Evolutionary conservation across 2,797 vertebrate species (phyloP), one percentile per base, ranked within the genome.

Genomic region (Rhinella marina): DNA sequence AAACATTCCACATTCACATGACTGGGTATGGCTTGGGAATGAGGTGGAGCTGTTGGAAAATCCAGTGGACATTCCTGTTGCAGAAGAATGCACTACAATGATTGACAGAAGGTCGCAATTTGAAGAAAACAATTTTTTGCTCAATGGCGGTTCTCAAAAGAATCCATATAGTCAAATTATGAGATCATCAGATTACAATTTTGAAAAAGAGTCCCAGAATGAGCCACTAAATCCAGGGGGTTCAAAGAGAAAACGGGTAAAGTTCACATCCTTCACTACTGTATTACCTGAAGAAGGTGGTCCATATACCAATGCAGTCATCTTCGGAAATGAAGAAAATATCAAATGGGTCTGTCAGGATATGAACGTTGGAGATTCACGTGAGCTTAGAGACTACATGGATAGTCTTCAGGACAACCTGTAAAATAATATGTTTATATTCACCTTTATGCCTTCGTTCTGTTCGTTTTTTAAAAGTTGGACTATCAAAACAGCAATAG

Each of bases 331-430:
- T 76, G 98, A 98, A 85, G 98, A 98, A 86, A 96, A 96, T 92
- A 98, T 99, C 94, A 97, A 99, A 94, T 99, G 98, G 98, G 97
- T 99, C 86, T 99, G 98, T 93, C 97, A 97, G 93, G 98, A 99
- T 89, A 96, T 98, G 96, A 97, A 97, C 93, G 96, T 98, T 92
- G 96, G 96, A 21, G 97, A 96, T 87, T 96, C 97, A 81, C 93
- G 94, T 88, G 98, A 97, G 95, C 96, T 99, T 93, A 96, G 97
- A 94, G 97, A 97, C 94, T 99, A 99, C 92, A 97, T 99, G 98
- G 98, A 98, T 91, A 96, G 98, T 93, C 97, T 99, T 93, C 97
- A 98, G 95, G 98, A 99, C 96, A 98, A 96, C 97, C 96, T 98
- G 96, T 99, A 94, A 98, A 94, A 92, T 92, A 89, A 92, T 93